phyloP scores from a whole-genome alignment of 1,140 invertebrate species.

The Bradynema listronoti region DNA sequence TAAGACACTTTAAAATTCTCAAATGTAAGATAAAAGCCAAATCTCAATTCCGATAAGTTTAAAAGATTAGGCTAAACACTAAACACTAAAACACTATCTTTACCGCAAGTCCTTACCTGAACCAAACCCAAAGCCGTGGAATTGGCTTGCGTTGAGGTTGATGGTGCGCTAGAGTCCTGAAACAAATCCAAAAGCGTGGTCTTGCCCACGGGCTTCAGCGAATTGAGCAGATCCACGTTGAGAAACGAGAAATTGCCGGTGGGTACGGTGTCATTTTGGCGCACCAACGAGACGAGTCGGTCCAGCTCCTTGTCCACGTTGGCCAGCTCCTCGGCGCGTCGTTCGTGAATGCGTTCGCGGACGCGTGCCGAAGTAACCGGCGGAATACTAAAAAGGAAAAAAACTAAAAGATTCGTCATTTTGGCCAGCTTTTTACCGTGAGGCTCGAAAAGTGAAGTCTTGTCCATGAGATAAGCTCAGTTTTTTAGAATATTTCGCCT shows the following conservation, averaged over 20 bases:
- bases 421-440: too few relatives aligned
- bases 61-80: not conserved
- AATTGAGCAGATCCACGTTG: conserved; percentile 2
- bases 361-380: not conserved
- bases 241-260: not conserved
- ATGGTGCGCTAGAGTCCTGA: not conserved
- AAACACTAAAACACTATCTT: too few relatives aligned
- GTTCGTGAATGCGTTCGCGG: conserved; percentile 6
- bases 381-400: not conserved
- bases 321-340: conserved; percentile 20
- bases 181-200: not conserved
- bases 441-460: too few relatives aligned
- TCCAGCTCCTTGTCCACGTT: conserved; percentile 33
- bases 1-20: too few relatives aligned
- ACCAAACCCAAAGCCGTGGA: conserved; percentile 1
- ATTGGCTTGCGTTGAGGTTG: not conserved
- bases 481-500: too few relatives aligned
- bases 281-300: conserved; percentile 25
- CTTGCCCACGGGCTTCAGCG: not conserved
- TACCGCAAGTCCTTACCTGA: not conserved
- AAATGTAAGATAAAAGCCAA: too few relatives aligned
- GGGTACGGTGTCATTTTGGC: conserved; percentile 13
- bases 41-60: too few relatives aligned
- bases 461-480: not conserved
- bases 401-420: not conserved